phyloP scores from a whole-genome alignment of 2,888 invertebrate genomes.

The Leucoptera coffeella region DNA sequence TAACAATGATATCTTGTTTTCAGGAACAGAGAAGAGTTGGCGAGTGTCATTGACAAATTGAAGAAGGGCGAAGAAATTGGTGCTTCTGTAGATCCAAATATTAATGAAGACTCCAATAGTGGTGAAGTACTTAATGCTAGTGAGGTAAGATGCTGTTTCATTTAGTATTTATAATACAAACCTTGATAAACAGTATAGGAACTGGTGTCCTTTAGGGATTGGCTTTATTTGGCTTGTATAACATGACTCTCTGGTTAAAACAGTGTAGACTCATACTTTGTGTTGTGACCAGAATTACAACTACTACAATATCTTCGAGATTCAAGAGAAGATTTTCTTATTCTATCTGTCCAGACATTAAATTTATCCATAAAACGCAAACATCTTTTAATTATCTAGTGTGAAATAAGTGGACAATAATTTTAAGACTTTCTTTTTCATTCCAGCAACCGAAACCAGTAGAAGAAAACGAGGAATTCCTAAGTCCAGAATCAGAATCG shows the following conservation, averaged over 20 bases:
- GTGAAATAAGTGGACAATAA: background rate
- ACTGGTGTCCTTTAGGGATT: too few relatives aligned
- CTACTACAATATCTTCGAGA: too few relatives aligned
- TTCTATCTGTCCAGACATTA: too few relatives aligned
- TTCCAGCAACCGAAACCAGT: constrained; percentile 14
- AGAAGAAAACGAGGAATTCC: constrained; percentile 42
- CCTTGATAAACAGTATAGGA: too few relatives aligned
- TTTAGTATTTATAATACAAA: too few relatives aligned
- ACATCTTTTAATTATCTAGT: background rate
- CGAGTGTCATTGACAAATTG: constrained; percentile 68
- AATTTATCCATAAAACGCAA: too few relatives aligned
- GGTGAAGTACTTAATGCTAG: constrained; percentile 21
- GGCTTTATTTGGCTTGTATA: too few relatives aligned
- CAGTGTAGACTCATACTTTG: too few relatives aligned
- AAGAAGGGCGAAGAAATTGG: constrained; percentile 65
- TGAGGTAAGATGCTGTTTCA: too few relatives aligned
- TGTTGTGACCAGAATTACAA: too few relatives aligned
- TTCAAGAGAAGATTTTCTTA: too few relatives aligned
- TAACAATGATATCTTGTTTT: background rate
- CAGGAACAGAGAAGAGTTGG: constrained; percentile 76
- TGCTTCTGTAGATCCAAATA: constrained; percentile 16
- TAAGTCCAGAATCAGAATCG: constrained; percentile 41
- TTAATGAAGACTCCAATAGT: constrained; percentile 40
- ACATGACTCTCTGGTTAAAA: too few relatives aligned
- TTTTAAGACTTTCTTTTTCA: background rate